Percentiles rank a stretch among this genome's conserved stretches.
These are phyloP conservation scores for Magallana nippona DNA, from an alignment of 2,888 invertebrate genomes.

Conservation along the genomic window DNA sequence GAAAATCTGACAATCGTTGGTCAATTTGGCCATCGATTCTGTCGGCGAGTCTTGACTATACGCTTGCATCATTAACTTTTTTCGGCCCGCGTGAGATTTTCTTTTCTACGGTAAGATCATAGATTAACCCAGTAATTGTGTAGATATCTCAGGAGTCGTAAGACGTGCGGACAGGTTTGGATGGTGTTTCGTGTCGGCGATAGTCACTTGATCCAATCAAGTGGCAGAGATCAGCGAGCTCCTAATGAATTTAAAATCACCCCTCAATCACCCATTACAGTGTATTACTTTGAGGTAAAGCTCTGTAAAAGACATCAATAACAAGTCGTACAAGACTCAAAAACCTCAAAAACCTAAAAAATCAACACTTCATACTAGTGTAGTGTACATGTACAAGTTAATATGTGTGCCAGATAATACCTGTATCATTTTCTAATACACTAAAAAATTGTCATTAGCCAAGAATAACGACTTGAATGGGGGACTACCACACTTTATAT, in stretches of 20 bases:
- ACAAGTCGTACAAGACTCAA: too few relatives aligned
- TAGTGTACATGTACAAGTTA: too few relatives aligned
- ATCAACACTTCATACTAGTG: too few relatives aligned
- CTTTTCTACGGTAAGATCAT: neutral
- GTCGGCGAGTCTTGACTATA: conserved; percentile 5
- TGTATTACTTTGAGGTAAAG: too few relatives aligned
- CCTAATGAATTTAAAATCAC: conserved; percentile 6
- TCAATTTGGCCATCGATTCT: conserved; percentile 32
- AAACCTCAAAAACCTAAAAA: too few relatives aligned
- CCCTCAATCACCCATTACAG: neutral
- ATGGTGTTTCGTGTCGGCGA: too few relatives aligned
- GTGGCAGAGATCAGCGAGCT: neutral
- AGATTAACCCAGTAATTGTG: conserved; percentile 26
- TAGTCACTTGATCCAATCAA: neutral
- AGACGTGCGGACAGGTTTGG: neutral
- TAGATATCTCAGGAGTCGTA: conserved; percentile 7
- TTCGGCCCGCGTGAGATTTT: conserved; percentile 1
- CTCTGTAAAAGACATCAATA: too few relatives aligned
- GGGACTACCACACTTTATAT: too few relatives aligned
- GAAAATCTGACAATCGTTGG: conserved; percentile 16
- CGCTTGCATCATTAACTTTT: conserved; percentile 33
- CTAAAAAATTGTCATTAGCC: too few relatives aligned
- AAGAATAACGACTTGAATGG: too few relatives aligned
- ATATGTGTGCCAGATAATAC: too few relatives aligned
- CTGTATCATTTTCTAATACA: too few relatives aligned